A percentile compares a stretch with the other conserved stretches of the same genome.
These are phyloP conservation scores for Oscheius sp. DNA, from an alignment of 1,140 invertebrate genomes.

Conservation along the genomic window DNA sequence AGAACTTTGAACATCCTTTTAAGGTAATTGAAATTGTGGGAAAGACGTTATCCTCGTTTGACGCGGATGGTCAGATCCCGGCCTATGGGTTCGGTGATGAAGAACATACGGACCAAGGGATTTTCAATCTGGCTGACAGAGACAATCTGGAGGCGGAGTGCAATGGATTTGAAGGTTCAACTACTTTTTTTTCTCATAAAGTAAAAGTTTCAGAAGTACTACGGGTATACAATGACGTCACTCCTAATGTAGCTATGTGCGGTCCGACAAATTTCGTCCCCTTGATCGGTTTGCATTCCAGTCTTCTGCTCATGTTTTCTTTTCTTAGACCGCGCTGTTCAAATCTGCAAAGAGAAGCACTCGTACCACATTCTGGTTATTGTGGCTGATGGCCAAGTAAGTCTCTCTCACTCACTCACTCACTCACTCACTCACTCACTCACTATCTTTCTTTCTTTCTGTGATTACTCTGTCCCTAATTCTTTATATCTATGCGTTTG, in stretches of 20 bases:
- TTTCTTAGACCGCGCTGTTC: constrained; percentile 55
- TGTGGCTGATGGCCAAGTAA: constrained; percentile 64
- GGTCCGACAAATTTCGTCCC: constrained; percentile 65
- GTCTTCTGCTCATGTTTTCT: not conserved
- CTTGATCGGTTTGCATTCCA: constrained; percentile 60
- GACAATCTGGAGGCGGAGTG: constrained; percentile 54
- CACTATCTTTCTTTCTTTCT: too few species aligned
- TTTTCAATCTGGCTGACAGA: constrained; percentile 62
- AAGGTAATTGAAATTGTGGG: constrained; percentile 66
- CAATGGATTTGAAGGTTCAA: constrained; percentile 56
- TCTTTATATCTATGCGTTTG: too few species aligned
- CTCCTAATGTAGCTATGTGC: constrained; percentile 60
- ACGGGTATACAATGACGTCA: constrained; percentile 57
- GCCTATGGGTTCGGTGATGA: constrained; percentile 66
- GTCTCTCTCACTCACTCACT: too few species aligned
- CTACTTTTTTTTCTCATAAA: not conserved
- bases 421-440: too few species aligned
- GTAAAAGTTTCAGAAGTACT: constrained; percentile 53
- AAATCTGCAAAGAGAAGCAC: constrained; percentile 63
- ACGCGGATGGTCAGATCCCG: constrained; percentile 64
- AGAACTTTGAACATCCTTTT: constrained; percentile 13
- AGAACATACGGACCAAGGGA: constrained; percentile 60
- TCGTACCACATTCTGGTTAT: constrained; percentile 61
- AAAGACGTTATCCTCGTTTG: constrained; percentile 64
- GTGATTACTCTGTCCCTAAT: too few species aligned